These are phyloP conservation scores for Ianthella basta DNA, from an alignment of 37 sponge, comb jelly and placozoan species.

Conservation along the genomic window DNA sequence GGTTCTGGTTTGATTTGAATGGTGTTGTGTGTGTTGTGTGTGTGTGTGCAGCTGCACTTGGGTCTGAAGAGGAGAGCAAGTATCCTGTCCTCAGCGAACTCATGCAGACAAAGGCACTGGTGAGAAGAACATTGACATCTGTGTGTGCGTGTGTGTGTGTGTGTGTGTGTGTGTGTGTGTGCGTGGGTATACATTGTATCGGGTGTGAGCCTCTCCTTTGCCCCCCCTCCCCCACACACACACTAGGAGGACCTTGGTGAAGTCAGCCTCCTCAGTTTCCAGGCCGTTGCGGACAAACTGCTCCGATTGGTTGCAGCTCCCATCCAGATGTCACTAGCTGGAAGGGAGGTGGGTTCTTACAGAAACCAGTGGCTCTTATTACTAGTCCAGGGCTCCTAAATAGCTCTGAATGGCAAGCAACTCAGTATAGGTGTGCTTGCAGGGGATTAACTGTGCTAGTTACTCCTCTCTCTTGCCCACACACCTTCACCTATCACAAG, in stretches of 20 bases:
- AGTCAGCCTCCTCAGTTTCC: conserved; percentile 71
- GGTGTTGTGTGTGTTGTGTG: too few relatives aligned
- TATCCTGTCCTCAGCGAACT: conserved; percentile 70
- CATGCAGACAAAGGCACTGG: conserved; percentile 75
- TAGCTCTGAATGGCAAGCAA: too few relatives aligned
- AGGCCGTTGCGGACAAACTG: conserved; percentile 78
- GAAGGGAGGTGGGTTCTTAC: background rate
- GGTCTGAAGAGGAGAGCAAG: conserved; percentile 54
- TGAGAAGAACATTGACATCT: conserved; percentile 23
- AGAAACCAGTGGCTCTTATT: too few relatives aligned
- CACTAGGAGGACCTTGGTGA: conserved; percentile 67
- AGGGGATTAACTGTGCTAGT: too few relatives aligned
- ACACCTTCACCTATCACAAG: background rate
- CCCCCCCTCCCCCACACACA: background rate
- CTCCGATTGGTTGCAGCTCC: conserved; percentile 81
- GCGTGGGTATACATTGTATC: too few relatives aligned
- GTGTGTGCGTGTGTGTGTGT: background rate
- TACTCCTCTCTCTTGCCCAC: too few relatives aligned
- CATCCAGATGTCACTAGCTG: conserved; percentile 54
- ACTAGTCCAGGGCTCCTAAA: too few relatives aligned
- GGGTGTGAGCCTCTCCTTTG: background rate
- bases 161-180: background rate
- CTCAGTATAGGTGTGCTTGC: too few relatives aligned
- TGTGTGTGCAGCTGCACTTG: conserved; percentile 54
- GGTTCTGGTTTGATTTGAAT: too few relatives aligned